phyloP scores from a whole-genome alignment of 2,113 vertebrate genomes.

The Naja naja region DNA sequence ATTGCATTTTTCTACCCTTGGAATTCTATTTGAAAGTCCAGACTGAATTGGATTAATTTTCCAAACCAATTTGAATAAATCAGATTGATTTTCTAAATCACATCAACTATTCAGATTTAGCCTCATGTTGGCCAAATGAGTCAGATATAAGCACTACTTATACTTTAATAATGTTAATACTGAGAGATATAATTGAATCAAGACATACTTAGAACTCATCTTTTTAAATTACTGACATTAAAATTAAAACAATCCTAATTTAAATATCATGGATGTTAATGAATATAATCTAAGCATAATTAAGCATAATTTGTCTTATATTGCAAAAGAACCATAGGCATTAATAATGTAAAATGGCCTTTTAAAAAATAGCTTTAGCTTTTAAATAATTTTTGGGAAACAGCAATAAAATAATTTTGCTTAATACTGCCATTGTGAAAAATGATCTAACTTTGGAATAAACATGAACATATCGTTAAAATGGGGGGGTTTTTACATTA shows the following conservation, averaged over 20 bases:
- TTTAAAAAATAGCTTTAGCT: slow-evolving; percentile 5
- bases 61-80: background rate
- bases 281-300: background rate
- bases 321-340: background rate
- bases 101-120: background rate
- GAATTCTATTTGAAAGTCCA: background rate
- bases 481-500: slow-evolving; percentile 49
- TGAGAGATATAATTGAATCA: background rate
- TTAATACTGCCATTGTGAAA: slow-evolving; percentile 66
- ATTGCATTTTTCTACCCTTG: background rate
- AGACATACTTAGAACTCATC: background rate
- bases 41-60: background rate
- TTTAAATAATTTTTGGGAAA: slow-evolving; percentile 44
- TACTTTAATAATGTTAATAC: fast-evolving
- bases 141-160: fast-evolving
- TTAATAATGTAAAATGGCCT: background rate
- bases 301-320: background rate
- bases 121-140: background rate
- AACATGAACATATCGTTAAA: slow-evolving; percentile 63
- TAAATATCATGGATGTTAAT: background rate
- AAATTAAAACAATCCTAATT: background rate
- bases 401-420: slow-evolving; percentile 48
- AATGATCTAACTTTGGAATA: slow-evolving; percentile 66
- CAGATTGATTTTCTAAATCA: background rate
- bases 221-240: background rate